These are phyloP conservation scores for Gobiocypris rarus DNA, from an alignment of 2,113 vertebrate species.

Conservation along the genomic window DNA sequence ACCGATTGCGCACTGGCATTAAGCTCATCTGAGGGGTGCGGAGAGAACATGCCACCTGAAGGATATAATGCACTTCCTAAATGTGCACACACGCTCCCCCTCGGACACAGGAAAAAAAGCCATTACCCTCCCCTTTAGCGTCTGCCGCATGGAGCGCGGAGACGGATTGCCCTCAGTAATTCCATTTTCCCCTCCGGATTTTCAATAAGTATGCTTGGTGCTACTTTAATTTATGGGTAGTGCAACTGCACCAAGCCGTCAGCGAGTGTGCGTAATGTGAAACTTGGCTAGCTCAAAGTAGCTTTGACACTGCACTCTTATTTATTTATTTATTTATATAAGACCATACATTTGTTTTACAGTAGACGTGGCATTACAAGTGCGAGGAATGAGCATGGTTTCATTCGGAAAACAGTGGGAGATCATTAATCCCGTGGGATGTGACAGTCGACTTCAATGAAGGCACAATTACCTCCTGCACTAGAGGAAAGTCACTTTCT, in stretches of 20 bases:
- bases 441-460: conserved; percentile 30
- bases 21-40: conserved; percentile 43
- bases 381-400: neutral
- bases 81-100: conserved; percentile 58
- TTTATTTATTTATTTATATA: conserved; percentile 51
- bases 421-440: conserved; percentile 43
- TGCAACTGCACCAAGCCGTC: conserved; percentile 54
- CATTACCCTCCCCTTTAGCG: conserved; percentile 71
- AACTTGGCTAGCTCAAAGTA: conserved; percentile 57
- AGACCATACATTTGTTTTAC: conserved; percentile 47
- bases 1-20: conserved; percentile 12
- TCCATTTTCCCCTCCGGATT: conserved; percentile 76
- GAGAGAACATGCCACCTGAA: conserved; percentile 54
- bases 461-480: conserved; percentile 28
- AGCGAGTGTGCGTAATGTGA: conserved; percentile 55
- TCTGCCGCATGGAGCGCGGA: conserved; percentile 60
- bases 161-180: conserved; percentile 74
- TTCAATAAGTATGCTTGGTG: conserved; percentile 70
- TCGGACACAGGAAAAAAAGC: conserved; percentile 62
- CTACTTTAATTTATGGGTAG: conserved; percentile 72
- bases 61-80: conserved; percentile 60
- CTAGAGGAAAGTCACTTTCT: conserved; percentile 8
- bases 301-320: conserved; percentile 55
- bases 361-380: conserved; percentile 39
- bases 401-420: conserved; percentile 27